phyloP scores from a whole-genome alignment of 2,888 invertebrate species.

The Formica aserva region DNA sequence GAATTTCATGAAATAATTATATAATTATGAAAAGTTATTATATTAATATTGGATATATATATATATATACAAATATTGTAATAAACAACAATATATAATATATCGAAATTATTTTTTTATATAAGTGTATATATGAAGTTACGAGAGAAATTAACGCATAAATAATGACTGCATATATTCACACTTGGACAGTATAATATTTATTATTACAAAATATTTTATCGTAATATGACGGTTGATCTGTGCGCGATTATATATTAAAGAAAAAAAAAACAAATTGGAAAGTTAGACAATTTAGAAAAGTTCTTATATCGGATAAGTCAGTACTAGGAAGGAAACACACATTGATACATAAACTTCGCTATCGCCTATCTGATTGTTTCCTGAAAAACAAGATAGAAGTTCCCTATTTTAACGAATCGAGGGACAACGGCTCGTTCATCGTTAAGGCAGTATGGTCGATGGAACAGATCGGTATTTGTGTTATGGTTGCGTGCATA shows the following conservation, averaged over 20 bases:
- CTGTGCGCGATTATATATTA: neutral
- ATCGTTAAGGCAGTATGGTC: slow-evolving; percentile 6
- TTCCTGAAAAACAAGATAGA: neutral
- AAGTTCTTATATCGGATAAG: neutral
- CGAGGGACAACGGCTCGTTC: neutral
- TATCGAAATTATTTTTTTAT: neutral
- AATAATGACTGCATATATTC: neutral
- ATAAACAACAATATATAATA: neutral
- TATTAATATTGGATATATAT: neutral
- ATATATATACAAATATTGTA: neutral
- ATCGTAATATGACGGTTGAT: neutral
- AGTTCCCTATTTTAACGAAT: slow-evolving; percentile 11
- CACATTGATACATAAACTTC: neutral
- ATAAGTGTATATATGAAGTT: neutral
- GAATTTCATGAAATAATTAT: slow-evolving; percentile 22
- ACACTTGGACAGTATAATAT: neutral
- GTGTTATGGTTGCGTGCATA: slow-evolving; percentile 17
- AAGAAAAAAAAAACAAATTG: neutral
- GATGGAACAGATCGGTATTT: slow-evolving; percentile 13
- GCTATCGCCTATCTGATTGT: slow-evolving; percentile 5
- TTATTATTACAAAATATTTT: slow-evolving; percentile 9
- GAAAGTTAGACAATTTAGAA: neutral
- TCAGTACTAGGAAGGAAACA: neutral
- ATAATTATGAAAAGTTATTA: neutral
- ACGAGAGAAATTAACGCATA: neutral